Evolutionary conservation across 2,113 vertebrate genomes (phyloP), one percentile per base, ranked within the genome.

Genomic region (Chaetodon auriga): DNA sequence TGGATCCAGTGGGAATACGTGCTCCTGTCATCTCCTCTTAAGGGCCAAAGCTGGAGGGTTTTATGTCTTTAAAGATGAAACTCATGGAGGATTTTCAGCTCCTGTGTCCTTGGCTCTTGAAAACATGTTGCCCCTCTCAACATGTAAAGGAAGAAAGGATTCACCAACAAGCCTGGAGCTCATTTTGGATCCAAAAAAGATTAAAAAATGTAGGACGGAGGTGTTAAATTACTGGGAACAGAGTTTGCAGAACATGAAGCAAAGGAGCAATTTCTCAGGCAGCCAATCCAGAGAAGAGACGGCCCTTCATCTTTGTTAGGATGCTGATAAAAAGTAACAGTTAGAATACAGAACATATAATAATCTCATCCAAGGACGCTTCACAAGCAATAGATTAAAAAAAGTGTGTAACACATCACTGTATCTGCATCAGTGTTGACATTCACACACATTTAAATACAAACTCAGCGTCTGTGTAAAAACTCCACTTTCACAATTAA

Each of bases 1-100:
- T 8, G 21, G 68, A 11, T 54, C 68, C 60, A 46, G 19, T 36
- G 78, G 68, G 69, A 73, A 65, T 48, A 38, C 14, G 6, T 14
- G 60, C 51, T 38, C 68, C 48, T n/a, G 25, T 68, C 62, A 13
- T 58, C 62, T 61, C 54, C 62, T 57, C 51, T 49, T 13, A 0
- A 36, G 15, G 51, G 41, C 49, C 2, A 35, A 46, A 64, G 21
- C 15, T 15, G 61, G 25, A 58, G 49, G 45, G 15, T 41, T 81
- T 41, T 46, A 41, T 70, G 23, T 65, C 57, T 72, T 57, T 48
- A 21, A 38, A 14, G 23, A 53, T 15, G 16, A 53, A 14, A 21
- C 62, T 36, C 16, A 14, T 23, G 7, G n/a, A 46, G 41, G 12
- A 11, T 14, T 10, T 7, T 0, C 3, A 19, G 53, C 21, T 43